Conservation (phyloP, 2,113 vertebrate genomes). For the Alosa alosa region DNA sequence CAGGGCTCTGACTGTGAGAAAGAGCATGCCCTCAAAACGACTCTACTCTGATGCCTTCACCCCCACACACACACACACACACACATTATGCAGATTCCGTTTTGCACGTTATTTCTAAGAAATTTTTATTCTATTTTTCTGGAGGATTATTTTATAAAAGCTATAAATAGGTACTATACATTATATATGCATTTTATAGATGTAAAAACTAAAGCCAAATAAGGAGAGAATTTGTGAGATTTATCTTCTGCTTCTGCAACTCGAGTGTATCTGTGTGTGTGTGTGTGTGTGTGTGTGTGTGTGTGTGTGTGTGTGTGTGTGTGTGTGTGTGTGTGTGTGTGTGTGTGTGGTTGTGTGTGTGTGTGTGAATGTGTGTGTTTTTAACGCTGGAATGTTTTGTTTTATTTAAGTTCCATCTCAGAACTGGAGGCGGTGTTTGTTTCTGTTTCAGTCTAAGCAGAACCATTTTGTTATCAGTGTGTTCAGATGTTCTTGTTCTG, state of each 20-base stretch:
- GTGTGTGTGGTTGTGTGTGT: background rate
- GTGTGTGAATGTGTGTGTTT: background rate
- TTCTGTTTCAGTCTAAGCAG: constrained; percentile 26
- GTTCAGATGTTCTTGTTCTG: constrained; percentile 31
- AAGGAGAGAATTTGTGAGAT: constrained; percentile 8
- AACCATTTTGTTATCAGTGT: constrained; percentile 48
- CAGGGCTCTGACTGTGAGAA: constrained; percentile 37
- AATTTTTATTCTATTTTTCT: constrained; percentile 74
- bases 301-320: no score
- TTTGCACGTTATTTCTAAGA: constrained; percentile 83
- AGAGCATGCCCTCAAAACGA: constrained; percentile 63
- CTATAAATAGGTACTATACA: constrained; percentile 65
- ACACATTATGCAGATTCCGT: constrained; percentile 65
- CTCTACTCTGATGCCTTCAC: constrained; percentile 68
- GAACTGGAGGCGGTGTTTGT: constrained; percentile 36
- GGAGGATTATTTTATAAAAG: constrained; percentile 70
- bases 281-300: background rate
- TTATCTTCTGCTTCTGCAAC: constrained; percentile 21
- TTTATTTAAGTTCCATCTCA: constrained; percentile 45
- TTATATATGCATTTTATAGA: constrained; percentile 45
- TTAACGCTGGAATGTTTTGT: background rate
- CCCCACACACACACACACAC: background rate
- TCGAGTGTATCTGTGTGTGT: constrained; percentile 24
- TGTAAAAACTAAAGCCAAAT: constrained; percentile 43
- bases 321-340: no score